phyloP scores from a whole-genome alignment of 2,888 invertebrate genomes.

The Hirudinaria manillensis region DNA sequence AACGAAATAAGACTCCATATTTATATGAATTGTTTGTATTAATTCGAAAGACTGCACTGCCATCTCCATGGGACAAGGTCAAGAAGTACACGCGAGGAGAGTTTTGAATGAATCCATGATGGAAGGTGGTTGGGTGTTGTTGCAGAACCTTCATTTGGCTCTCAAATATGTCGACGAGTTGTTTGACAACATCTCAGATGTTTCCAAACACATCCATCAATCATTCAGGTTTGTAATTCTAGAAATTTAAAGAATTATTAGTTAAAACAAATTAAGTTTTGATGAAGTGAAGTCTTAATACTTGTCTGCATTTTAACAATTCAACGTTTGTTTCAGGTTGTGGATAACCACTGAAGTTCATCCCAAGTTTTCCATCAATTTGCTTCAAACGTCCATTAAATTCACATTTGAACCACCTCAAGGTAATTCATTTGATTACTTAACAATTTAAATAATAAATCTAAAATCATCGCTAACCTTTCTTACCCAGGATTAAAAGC shows the following conservation, averaged over 20 bases:
- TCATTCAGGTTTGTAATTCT: constrained; percentile 82
- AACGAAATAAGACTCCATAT: not conserved
- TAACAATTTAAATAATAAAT: no score
- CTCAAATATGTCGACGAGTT: constrained; percentile 86
- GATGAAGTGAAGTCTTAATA: no score
- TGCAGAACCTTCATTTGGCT: constrained; percentile 93
- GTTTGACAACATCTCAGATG: constrained; percentile 71
- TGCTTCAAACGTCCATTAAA: constrained; percentile 84
- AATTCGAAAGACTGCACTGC: constrained; percentile 62
- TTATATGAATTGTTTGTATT: not conserved
- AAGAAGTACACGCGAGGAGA: constrained; percentile 77
- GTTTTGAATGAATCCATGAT: constrained; percentile 73
- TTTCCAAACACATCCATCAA: constrained; percentile 70
- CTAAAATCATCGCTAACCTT: not conserved
- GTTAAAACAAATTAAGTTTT: no score
- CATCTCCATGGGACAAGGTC: constrained; percentile 96
- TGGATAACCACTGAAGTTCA: constrained; percentile 92
- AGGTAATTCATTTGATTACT: constrained; percentile 52
- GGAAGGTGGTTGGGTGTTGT: constrained; percentile 81
- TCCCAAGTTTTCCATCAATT: constrained; percentile 81
- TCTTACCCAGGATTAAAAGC: constrained; percentile 69
- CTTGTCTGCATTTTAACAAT: not conserved
- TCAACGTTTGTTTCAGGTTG: constrained; percentile 60
- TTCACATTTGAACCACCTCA: constrained; percentile 96
- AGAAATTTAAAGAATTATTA: constrained; percentile 61